phyloP scores from a whole-genome alignment of 2,113 vertebrate genomes.

The Cinclus mexicanus region DNA sequence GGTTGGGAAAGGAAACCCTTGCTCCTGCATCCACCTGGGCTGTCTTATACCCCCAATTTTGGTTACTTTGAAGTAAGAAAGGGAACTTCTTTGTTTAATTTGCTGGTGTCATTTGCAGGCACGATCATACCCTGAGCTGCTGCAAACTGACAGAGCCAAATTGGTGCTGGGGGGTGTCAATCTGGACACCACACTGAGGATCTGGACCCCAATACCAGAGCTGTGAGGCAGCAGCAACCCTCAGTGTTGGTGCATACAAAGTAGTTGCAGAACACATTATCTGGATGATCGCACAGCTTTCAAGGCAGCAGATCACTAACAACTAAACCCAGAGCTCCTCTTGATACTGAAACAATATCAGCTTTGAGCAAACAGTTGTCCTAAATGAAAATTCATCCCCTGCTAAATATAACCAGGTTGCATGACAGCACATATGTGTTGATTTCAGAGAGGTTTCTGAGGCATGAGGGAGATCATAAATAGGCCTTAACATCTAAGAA shows the following conservation, averaged over 20 bases:
- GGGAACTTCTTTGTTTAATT: not conserved
- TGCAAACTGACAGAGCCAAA: not conserved
- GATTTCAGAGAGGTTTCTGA: constrained; percentile 64
- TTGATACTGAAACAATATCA: constrained; percentile 37
- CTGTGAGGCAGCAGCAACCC: not conserved
- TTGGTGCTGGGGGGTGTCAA: not conserved
- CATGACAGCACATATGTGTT: constrained; percentile 70
- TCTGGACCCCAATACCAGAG: fast-evolving
- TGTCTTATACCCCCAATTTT: not conserved
- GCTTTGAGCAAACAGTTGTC: constrained; percentile 54
- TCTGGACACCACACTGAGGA: not conserved
- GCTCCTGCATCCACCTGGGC: not conserved
- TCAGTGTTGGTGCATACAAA: not conserved
- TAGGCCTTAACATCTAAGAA: constrained; percentile 66
- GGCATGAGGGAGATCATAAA: constrained; percentile 66
- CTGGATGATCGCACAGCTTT: not conserved
- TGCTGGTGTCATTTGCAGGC: not conserved
- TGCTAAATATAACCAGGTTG: constrained; percentile 67
- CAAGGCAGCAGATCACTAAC: not conserved
- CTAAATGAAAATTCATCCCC: constrained; percentile 65
- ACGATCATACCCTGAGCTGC: not conserved
- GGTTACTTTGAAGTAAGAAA: not conserved
- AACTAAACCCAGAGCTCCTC: not conserved
- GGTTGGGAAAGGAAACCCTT: not conserved
- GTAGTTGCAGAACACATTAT: not conserved